These are phyloP conservation scores for Blastobasis lacticolella DNA, from an alignment of 2,888 invertebrate species.

Conservation along the genomic window DNA sequence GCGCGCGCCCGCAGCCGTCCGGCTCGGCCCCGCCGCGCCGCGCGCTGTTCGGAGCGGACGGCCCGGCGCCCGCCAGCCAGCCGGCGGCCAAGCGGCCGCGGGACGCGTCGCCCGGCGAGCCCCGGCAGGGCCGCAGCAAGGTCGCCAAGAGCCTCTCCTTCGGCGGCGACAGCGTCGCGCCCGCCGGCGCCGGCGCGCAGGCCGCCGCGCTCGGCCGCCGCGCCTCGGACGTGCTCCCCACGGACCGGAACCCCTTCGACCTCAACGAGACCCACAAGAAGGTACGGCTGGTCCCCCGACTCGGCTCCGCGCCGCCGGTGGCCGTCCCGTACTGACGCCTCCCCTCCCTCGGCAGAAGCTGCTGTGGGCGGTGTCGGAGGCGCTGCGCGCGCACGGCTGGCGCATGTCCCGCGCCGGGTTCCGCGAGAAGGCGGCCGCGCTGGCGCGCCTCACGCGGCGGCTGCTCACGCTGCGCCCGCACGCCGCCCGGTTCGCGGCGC, in stretches of 20 bases:
- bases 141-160: slow-evolving; percentile 76
- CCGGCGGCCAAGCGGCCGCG: slow-evolving; percentile 60
- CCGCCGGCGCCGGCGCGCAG: slow-evolving; percentile 28
- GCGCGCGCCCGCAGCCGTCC: slow-evolving; percentile 41
- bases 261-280: slow-evolving; percentile 78
- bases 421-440: slow-evolving; percentile 78
- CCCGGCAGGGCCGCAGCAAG: slow-evolving; percentile 53
- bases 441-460: slow-evolving; percentile 79
- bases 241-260: slow-evolving; percentile 49
- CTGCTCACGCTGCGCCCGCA: slow-evolving; percentile 62
- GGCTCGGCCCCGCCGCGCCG: slow-evolving; percentile 77
- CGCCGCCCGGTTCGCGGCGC: slow-evolving; percentile 47
- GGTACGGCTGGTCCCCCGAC: slow-evolving; percentile 39
- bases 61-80: slow-evolving; percentile 36
- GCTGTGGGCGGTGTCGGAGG: slow-evolving; percentile 86
- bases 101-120: slow-evolving; percentile 53
- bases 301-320: too few species aligned
- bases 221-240: slow-evolving; percentile 47
- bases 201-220: slow-evolving; percentile 36
- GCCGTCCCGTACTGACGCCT: too few species aligned
- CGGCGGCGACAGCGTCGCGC: slow-evolving; percentile 51
- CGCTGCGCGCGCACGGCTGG: slow-evolving; percentile 81
- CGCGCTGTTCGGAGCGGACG: slow-evolving; percentile 77
- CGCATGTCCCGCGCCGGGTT: slow-evolving; percentile 80
- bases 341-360: slow-evolving; percentile 74